Base-by-base conservation (phyloP, 2,113 vertebrate genomes). In the Hippocampus mohnikei region DNA sequence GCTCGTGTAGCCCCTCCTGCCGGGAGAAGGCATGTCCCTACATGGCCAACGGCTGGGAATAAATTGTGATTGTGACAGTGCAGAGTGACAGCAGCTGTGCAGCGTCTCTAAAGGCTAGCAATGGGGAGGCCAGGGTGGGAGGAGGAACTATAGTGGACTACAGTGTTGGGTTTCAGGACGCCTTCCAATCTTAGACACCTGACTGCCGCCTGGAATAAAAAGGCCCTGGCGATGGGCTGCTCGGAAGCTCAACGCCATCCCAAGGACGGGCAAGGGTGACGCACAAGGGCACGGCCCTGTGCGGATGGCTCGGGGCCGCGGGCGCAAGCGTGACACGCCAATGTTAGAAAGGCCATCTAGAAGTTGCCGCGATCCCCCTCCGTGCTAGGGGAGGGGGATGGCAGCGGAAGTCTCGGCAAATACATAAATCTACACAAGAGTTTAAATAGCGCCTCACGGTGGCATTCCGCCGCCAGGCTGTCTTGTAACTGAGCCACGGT, bases 51-150 rank as follows among this genome's bases (percentile, higher is more conserved):
- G 77, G 88, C 91, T 90, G 87, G 88, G 90, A 91, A 92, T 93
- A 92, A 91, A 92, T 91, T 88, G 88, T 21, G 85, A 92, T 91
- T 92, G 92, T 92, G 92, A 91, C 90, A 88, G 91, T 90, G 86
- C 89, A 84, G 90, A 88, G 88, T 86, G 89, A 88, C 86, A 90
- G 90, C 90, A 93, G 92, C 90, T 93, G 91, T 86, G 90, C 80
- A 76, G 80, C 53, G 77, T 76, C 77, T 84, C 12, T 42, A 61
- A 69, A 44, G 72, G 75, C 72, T 71, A 68, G 75, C 44, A 25
- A 21, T 67, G 67, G 12, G 23, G 2, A 18, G 58, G 10, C 15
- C 13, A 11, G 21, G 77, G 79, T 73, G 65, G 74, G 75, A 81
- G 83, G 73, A 82, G 81, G 79, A 77, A 79, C 87, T 87, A 82